These are phyloP conservation scores for Lophura swinhoii DNA, from an alignment of 2,797 vertebrate genomes.

Conservation along the genomic window DNA sequence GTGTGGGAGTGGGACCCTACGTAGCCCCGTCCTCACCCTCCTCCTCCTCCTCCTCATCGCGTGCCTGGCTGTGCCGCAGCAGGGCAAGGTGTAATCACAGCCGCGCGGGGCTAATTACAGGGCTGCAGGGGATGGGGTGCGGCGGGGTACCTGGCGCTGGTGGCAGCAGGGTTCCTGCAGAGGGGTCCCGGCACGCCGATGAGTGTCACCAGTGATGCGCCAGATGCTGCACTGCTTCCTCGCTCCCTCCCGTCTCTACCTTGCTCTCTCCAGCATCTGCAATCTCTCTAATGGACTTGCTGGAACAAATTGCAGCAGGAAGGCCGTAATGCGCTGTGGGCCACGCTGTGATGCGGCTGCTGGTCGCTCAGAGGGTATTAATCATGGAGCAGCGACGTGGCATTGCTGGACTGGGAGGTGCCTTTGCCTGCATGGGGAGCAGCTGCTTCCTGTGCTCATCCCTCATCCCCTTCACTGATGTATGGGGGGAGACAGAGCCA, in stretches of 20 bases:
- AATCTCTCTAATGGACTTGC: slow-evolving; percentile 52
- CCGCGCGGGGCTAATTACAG: slow-evolving; percentile 27
- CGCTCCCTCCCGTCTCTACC: neutral
- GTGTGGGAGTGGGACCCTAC: neutral
- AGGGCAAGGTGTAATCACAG: slow-evolving; percentile 58
- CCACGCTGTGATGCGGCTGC: neutral
- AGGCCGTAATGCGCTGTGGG: neutral
- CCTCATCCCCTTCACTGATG: neutral
- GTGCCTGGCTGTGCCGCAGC: neutral
- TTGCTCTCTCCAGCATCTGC: slow-evolving; percentile 32
- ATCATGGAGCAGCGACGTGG: neutral
- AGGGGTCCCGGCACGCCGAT: neutral
- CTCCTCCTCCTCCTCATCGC: neutral
- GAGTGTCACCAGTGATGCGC: neutral
- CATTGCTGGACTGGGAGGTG: neutral
- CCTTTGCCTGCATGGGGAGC: neutral
- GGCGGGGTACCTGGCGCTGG: neutral
- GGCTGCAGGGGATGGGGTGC: slow-evolving; percentile 20
- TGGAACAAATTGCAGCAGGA: slow-evolving; percentile 50
- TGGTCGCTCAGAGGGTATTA: neutral
- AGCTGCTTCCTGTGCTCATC: neutral
- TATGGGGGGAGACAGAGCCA: accelerated
- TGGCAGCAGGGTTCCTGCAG: accelerated
- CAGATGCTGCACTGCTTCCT: neutral
- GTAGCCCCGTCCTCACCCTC: neutral